Evolutionary conservation across 1,140 invertebrate species (phyloP), one percentile per base, ranked within the genome.

Genomic region (Bursaphelenchus mucronatus): DNA sequence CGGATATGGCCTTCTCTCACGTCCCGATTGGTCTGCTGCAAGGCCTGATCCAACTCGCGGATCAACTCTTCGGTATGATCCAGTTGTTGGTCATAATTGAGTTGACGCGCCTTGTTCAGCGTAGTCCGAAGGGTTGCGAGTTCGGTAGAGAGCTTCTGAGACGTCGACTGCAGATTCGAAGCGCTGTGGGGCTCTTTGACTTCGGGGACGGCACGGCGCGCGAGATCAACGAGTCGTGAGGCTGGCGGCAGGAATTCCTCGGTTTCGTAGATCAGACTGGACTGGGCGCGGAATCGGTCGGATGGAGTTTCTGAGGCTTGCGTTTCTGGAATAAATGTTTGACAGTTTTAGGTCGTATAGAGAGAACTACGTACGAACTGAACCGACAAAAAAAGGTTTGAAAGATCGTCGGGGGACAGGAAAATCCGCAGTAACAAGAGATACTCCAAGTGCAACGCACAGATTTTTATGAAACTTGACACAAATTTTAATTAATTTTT

Each of bases 201-300:
- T 0, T 91, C 92, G 0, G 92, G 91, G 13, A 94, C 83, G 8
- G 91, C 88, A 6, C 89, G 88, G 72, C 90, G 87, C 0, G 89
- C 88, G 0, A 90, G 79, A 45, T 82, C 79, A 7, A 91, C 87
- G 61, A 93, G 86, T 64, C 87, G 85, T 6, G 85, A 85, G 54
- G 85, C 87, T 19, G 86, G 88, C 83, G 85, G 71, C 46, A 82
- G 63, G 11, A 80, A 53, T 13, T 62, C 45, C 1, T 62, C 49
- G 9, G 69, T 64, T 9, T 78, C 73, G 19, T 79, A 69, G 56
- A 82, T 79, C 1, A 82, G 65, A 8, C 79, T 57, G 11, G 73
- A 73, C 44, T 82, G 74, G 10, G 78, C 70, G 5, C 70, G 66
- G 62, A 80, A 79, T 43, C 69, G 68, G 10, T 79, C 79, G 10